Base-by-base conservation (phyloP, 1,140 invertebrate species). In the Drosophila novamexicana region DNA sequence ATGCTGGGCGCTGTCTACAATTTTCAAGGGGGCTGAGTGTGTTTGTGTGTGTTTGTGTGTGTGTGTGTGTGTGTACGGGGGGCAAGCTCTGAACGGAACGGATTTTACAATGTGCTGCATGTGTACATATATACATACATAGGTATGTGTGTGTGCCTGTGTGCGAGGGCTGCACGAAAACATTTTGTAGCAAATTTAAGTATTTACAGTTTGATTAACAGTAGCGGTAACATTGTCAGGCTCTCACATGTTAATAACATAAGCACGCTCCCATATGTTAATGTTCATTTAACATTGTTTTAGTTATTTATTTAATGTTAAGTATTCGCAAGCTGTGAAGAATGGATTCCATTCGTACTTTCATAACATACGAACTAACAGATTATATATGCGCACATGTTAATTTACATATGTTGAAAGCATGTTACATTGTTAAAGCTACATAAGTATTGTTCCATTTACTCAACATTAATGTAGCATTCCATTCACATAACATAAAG, bases 91-190 rank as follows among this genome's bases (percentile, higher is more conserved):
- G 61, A 52, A 68, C 71, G 47, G 67, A 85, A 78, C 75, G 81
- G 78, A 85, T 85, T 85, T 85, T 85, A 85, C 81, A 85, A 85
- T 85, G 79, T 66, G 65, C 81, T 52, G 63, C 71, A 66, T 53
- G 59, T 18, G 45, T 56, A 57, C 29, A 69, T 62, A 45, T 45
- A 34, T 16, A 32, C 3, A 67, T 49, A 54, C 54, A 36, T 18
- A n/a, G 18, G 32, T 2, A 12, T 32, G 7, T 12, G 12, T 50
- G 7, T 32, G 6, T 29, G 18, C 1, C 10, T 29, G 22, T 2
- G 22, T 50, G 47, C 47, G 50, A 53, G 52, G 52, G 52, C 52
- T 53, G 52, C 52, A 10, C 22, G 18, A 49, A n/a, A 49, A 29
- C 52, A 53, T 1, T 53, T 18, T 10, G 14, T 14, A 18, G 14